These are phyloP conservation scores for Dendrolimus punctatus DNA, from an alignment of 1,140 invertebrate species.

Conservation along the genomic window DNA sequence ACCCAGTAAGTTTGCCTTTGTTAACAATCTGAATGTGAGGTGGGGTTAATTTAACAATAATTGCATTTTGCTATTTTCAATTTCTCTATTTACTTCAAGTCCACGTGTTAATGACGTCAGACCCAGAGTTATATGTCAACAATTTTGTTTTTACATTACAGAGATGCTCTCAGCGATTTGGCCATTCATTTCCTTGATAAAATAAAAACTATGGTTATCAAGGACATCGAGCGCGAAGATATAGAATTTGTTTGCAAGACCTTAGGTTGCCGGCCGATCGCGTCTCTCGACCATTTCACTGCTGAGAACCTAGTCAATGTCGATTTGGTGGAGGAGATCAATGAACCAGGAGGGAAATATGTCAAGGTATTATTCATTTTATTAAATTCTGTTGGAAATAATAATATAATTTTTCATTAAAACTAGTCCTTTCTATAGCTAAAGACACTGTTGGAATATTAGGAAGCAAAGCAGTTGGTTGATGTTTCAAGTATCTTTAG, in stretches of 20 bases:
- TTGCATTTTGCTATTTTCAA: too few relatives aligned
- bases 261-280: constrained; percentile 95
- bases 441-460: too few relatives aligned
- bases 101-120: background rate
- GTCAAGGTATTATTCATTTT: constrained; percentile 81
- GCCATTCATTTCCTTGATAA: constrained; percentile 99
- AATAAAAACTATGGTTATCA: constrained; percentile 99
- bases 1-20: too few relatives aligned
- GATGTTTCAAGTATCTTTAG: too few relatives aligned
- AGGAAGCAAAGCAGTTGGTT: too few relatives aligned
- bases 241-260: constrained; percentile 98
- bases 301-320: constrained; percentile 93
- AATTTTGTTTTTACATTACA: constrained; percentile 34
- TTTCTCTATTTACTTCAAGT: background rate
- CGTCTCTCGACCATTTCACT: constrained; percentile 97
- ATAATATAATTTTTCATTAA: too few relatives aligned
- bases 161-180: constrained; percentile 96
- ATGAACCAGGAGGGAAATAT: constrained; percentile 91
- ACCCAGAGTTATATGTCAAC: background rate
- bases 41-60: too few relatives aligned
- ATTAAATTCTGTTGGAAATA: background rate
- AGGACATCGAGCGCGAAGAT: constrained; percentile 98
- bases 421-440: too few relatives aligned
- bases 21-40: too few relatives aligned
- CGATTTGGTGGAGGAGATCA: constrained; percentile 96